Conservation (phyloP, 2,888 invertebrate genomes). For the Julus scanicus region DNA sequence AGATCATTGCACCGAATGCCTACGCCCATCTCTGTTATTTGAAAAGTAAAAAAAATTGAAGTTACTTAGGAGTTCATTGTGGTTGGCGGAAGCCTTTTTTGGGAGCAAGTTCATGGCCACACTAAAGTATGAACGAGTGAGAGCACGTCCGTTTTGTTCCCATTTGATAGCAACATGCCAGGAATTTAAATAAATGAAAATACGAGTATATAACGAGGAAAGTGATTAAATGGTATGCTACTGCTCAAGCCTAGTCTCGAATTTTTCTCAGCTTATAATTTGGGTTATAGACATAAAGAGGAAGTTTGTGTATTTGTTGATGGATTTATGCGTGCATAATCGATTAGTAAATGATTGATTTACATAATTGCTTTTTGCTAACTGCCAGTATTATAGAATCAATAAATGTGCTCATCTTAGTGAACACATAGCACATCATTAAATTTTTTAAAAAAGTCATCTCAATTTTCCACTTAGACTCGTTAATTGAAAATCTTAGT, state of each 20-base stretch:
- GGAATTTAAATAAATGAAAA: background rate
- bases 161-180: slow-evolving; percentile 10
- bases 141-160: background rate
- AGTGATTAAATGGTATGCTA: background rate
- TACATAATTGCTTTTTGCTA: too few species aligned
- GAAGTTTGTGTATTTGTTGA: too few species aligned
- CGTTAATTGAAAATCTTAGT: too few species aligned
- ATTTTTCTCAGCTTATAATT: background rate
- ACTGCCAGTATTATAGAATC: too few species aligned
- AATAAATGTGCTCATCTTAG: too few species aligned
- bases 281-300: background rate
- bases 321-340: too few species aligned
- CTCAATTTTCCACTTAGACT: too few species aligned
- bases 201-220: background rate
- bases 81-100: slow-evolving; percentile 41
- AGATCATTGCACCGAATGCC: slow-evolving; percentile 45
- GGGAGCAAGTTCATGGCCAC: slow-evolving; percentile 44
- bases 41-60: background rate
- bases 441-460: too few species aligned
- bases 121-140: slow-evolving; percentile 14
- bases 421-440: too few species aligned
- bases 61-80: slow-evolving; percentile 25
- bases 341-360: too few species aligned
- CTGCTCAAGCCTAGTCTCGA: background rate
- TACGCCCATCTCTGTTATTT: slow-evolving; percentile 45